Base-by-base conservation (phyloP, 2,113 vertebrate genomes). In the Pongo pygmaeus region DNA sequence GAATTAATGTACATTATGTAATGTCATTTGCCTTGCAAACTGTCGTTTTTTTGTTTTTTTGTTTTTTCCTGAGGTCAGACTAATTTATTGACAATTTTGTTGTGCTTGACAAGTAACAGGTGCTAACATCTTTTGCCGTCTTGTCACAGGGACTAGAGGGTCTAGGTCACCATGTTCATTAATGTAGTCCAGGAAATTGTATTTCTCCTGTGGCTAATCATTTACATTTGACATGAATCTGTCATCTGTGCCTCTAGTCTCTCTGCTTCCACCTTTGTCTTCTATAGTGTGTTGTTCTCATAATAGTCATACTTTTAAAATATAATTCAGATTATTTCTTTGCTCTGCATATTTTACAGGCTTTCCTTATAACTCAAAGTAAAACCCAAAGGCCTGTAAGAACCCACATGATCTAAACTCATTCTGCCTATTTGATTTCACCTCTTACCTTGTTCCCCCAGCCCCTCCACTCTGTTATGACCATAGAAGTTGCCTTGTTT, bases 141-240 rank as follows among this genome's bases (percentile, higher is more conserved):
- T 67, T 91, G 79, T 74, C 78, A 40, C 77, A 84, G 84, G 85
- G 97, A 95, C 38, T 95, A 87, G 43, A 93, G 46, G 23, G 74
- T 94, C 70, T 64, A 91, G 98, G 96, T 98, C 92, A 96, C 70
- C 86, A 46, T 94, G 97, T 98, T 98, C 89, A 3, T 98, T 91
- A 95, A 74, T 94, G 79, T 84, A 79, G 89, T 85, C 30, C 7
- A 18, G 87, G 59, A 94, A 11, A 96, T 98, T 97, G 96, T 78
- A 89, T 88, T 93, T 50, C 27, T 96, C 90, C 72, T 94, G 38
- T 96, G 97, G 95, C 64, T 70, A 69, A 67, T 97, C 97, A 94
- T 97, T 98, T 97, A 95, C 40, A 57, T 93, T 50, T 96, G 59
- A 67, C 84, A 61, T 38, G 25, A 96, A 16, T 94, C 78, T 97